A percentile compares a stretch with the other conserved stretches of the same genome.
These are phyloP conservation scores for Nyctalus aviator DNA, from an alignment of 2,797 vertebrate species.

Conservation along the genomic window DNA sequence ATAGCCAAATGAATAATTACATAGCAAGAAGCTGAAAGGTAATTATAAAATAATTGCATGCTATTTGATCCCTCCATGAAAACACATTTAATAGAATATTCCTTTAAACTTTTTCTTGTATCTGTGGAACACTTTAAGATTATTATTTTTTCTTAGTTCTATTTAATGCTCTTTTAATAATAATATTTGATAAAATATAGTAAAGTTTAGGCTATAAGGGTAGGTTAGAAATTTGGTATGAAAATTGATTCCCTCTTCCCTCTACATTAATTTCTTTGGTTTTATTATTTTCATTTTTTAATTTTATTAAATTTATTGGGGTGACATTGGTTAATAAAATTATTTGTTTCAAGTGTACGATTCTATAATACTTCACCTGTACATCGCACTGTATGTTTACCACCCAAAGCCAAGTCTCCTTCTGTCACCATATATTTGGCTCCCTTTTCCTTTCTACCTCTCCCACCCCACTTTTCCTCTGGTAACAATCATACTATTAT, in stretches of 20 bases:
- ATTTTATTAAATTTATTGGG: background rate
- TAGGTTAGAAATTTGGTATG: background rate
- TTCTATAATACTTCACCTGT: background rate
- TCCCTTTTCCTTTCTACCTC: background rate
- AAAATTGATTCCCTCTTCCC: background rate
- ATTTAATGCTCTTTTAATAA: background rate
- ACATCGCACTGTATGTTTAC: background rate
- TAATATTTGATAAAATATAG: conserved; percentile 56
- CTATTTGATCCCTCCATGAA: conserved; percentile 67
- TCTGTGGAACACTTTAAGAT: background rate
- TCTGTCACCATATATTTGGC: background rate
- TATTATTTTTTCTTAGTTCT: conserved; percentile 23
- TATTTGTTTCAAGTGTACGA: background rate
- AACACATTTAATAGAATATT: conserved; percentile 62
- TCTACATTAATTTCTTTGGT: background rate
- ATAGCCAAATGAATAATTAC: conserved; percentile 69
- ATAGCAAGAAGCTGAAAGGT: conserved; percentile 49
- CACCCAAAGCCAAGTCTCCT: background rate
- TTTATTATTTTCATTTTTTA: background rate
- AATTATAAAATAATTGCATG: conserved; percentile 68
- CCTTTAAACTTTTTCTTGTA: conserved; percentile 58
- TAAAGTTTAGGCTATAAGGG: background rate
- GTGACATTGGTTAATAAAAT: background rate
- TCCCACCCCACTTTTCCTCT: background rate
- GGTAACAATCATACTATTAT: background rate